Conservation (phyloP, 2,888 invertebrate species). For the Antheraea assamensis region DNA sequence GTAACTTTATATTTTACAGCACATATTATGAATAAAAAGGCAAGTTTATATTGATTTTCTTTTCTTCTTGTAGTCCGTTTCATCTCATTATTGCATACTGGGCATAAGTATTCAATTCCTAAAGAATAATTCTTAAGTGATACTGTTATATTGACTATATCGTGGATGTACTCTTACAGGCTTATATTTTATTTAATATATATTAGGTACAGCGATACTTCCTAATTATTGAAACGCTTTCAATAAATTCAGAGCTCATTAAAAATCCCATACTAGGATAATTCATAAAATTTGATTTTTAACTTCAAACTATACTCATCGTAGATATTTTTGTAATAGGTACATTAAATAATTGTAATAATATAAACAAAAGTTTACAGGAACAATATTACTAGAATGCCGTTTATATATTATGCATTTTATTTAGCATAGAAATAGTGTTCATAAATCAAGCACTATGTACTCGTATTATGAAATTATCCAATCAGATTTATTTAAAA, state of each 20-base stretch:
- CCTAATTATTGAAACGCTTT: neutral
- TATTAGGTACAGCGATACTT: neutral
- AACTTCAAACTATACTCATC: neutral
- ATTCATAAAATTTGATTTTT: neutral
- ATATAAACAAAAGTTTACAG: no score
- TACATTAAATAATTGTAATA: no score
- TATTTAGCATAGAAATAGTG: neutral
- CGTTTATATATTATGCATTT: no score
- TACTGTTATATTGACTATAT: neutral
- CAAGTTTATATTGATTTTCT: neutral
- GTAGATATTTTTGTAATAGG: no score
- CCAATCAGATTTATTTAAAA: neutral
- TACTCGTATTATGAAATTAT: neutral
- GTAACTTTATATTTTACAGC: slow-evolving; percentile 10
- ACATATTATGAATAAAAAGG: neutral
- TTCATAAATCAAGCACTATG: neutral
- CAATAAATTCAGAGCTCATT: neutral
- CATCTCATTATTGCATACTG: neutral
- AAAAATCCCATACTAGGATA: neutral
- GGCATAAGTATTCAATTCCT: neutral
- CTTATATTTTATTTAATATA: neutral
- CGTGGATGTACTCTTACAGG: neutral
- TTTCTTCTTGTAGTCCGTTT: neutral
- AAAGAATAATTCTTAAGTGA: neutral
- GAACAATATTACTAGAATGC: no score